Conservation (phyloP, 2,113 vertebrate genomes). For the Leucoraja erinaceus region DNA sequence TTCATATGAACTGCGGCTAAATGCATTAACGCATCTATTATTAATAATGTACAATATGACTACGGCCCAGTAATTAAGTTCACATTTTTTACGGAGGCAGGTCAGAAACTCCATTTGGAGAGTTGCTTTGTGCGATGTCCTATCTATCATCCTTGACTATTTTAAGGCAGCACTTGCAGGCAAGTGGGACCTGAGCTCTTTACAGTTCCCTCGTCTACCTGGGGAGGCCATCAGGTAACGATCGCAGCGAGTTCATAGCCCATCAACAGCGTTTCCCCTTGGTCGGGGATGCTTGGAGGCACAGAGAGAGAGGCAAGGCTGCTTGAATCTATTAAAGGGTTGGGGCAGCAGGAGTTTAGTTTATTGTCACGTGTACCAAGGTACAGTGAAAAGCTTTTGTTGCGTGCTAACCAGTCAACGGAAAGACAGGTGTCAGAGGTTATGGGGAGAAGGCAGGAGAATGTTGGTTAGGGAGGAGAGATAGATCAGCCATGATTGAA, state of each 20-base stretch:
- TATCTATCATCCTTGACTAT: too few species aligned
- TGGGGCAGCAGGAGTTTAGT: neutral
- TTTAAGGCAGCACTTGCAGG: neutral
- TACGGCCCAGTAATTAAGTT: neutral
- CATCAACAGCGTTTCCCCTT: neutral
- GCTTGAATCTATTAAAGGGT: neutral
- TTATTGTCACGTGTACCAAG: too few species aligned
- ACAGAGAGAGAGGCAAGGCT: neutral
- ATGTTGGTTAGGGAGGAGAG: too few species aligned
- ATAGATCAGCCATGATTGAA: too few species aligned
- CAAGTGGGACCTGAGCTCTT: neutral
- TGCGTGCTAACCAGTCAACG: too few species aligned
- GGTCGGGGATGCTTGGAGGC: neutral
- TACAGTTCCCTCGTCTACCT: neutral
- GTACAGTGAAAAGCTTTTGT: too few species aligned
- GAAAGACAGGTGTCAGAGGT: too few species aligned
- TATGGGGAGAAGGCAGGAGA: too few species aligned
- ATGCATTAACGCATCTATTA: slow-evolving; percentile 24
- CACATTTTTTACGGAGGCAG: neutral
- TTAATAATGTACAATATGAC: neutral
- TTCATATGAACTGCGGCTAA: neutral
- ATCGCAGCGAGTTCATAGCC: neutral
- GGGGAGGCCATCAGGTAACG: neutral
- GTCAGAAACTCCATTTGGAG: neutral
- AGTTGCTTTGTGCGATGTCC: neutral